A percentile compares a stretch with the other conserved stretches of the same genome.
These are phyloP conservation scores for human DNA, from an alignment of 2,113 vertebrate species.

Conservation along the genomic window DNA sequence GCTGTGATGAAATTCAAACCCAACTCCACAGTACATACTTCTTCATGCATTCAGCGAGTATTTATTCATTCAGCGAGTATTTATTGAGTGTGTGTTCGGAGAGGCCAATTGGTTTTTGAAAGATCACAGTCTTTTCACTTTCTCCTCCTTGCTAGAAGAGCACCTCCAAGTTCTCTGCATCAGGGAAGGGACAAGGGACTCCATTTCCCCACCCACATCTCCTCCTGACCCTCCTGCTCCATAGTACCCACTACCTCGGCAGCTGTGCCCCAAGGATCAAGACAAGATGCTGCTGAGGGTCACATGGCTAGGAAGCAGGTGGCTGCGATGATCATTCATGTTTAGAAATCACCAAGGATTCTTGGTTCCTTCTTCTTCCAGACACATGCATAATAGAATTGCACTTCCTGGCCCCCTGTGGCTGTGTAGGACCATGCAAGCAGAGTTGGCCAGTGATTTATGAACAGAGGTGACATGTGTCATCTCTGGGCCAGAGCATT, in stretches of 20 bases:
- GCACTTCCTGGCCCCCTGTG: background rate
- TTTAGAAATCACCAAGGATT: background rate
- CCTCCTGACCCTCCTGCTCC: background rate
- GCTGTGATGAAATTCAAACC: background rate
- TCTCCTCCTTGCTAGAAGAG: background rate
- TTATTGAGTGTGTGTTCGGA: background rate
- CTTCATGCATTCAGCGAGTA: background rate
- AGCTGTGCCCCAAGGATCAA: background rate
- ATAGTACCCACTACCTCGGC: no score
- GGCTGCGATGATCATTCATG: background rate
- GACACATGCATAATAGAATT: background rate
- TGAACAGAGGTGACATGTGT: background rate
- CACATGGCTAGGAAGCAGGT: background rate
- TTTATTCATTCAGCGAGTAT: background rate
- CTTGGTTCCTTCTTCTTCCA: background rate
- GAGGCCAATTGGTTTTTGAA: background rate
- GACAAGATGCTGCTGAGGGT: background rate
- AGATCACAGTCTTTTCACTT: background rate
- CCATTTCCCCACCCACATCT: background rate
- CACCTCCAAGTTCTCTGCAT: background rate
- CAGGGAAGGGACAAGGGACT: background rate
- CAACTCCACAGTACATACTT: background rate
- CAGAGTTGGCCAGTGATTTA: background rate
- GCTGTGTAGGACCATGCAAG: background rate
- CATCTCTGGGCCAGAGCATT: background rate